Base-by-base conservation (phyloP, 2,888 invertebrate genomes). In the Atherix ibis region DNA sequence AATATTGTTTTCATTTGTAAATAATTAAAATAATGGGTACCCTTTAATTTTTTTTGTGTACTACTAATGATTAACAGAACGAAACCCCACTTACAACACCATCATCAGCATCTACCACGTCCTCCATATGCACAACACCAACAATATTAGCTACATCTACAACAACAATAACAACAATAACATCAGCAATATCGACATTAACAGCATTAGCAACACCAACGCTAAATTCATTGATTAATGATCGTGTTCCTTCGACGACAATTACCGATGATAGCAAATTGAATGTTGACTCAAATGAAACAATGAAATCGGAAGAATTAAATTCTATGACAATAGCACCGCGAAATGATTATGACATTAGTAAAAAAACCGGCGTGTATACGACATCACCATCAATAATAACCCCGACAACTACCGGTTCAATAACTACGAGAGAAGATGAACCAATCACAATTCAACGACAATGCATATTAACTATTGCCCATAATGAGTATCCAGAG, bases 151-250 rank as follows among this genome's bases (percentile, higher is more conserved):
- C n/a, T n/a, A n/a, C n/a, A n/a, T n/a, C n/a, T n/a, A n/a, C n/a
- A n/a, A n/a, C n/a, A n/a, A 46, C 63, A 43, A 64, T 63, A 37
- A n/a, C n/a, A n/a, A 62, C 66, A 30, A 65, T 65, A 34, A 64
- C 64, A 40, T 64, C 66, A 18, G 56, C 43, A 32, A 29, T 33
- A 24, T 27, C 42, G 37, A 34, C 35, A 32, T 27, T 36, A 27
- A 35, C 38, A 15, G 38, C 35, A 15, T 27, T 38, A 34, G 31
- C 40, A 29, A 36, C 42, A 38, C 40, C 40, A 29, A n/a, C 34
- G 5, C 31, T 35, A 22, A 39, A 38, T 33, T 32, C 39, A 33
- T 39, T 38, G 26, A 31, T 43, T 34, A 47, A 47, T 30, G 46
- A 47, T 41, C 42, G 46, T 37, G 46, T 45, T 32, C 44, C 46